phyloP scores from a whole-genome alignment of 1,140 invertebrate species.

The Samia ricini region DNA sequence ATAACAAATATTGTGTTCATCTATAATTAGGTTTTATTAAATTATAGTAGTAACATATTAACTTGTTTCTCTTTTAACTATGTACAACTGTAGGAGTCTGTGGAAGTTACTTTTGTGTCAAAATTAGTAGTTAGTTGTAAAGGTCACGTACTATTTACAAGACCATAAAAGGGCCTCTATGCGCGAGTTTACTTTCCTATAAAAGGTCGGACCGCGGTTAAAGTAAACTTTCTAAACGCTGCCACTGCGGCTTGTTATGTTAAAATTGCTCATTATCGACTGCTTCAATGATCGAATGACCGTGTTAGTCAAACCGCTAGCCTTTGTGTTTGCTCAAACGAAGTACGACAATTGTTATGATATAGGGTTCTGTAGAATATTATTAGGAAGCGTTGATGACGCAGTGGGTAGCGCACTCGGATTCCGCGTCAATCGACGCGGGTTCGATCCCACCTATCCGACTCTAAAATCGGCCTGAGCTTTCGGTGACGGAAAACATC shows the following conservation, averaged over 20 bases:
- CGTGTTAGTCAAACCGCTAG: background rate
- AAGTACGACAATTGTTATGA: background rate
- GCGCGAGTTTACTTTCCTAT: background rate
- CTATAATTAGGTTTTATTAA: too few species aligned
- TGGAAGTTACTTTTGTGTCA: background rate
- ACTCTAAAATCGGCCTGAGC: too few species aligned
- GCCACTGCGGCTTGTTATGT: background rate
- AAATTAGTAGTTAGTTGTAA: background rate
- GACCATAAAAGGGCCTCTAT: background rate
- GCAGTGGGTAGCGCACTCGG: too few species aligned
- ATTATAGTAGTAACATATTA: too few species aligned
- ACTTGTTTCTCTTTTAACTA: too few species aligned
- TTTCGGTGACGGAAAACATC: too few species aligned
- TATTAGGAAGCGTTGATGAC: too few species aligned
- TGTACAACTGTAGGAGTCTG: background rate
- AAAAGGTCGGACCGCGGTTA: background rate
- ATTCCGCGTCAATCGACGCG: too few species aligned
- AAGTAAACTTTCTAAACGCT: background rate
- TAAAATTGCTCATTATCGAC: background rate
- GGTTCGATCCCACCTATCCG: too few species aligned
- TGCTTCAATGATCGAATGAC: constrained; percentile 1
- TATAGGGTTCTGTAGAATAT: background rate
- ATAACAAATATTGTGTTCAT: too few species aligned
- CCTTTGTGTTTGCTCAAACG: background rate
- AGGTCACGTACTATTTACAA: background rate